Evolutionary conservation across 1,140 invertebrate species (phyloP), one percentile per base, ranked within the genome.

Genomic region (Bombus balteatus): DNA sequence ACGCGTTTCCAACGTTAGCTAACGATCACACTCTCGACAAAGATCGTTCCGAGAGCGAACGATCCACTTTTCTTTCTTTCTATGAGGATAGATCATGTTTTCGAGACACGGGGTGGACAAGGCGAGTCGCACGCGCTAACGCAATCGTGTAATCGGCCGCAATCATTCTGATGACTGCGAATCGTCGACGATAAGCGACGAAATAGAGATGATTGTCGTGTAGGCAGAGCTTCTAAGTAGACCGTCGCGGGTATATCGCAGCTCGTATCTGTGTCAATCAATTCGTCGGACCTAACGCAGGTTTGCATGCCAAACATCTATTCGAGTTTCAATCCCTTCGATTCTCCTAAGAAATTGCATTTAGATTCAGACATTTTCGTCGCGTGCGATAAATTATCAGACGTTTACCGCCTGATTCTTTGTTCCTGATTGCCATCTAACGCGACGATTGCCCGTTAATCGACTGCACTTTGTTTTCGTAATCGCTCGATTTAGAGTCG

Each of bases 81-180:
- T 22, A 53, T 0, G 68, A 37, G 2, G 68, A 37, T 32, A 18
- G n/a, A 32, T n/a, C 13, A 32, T 18, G 13, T 32, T 32, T 28
- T 59, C 39, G 28, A 81, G 77, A 65, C 57, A 81, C 62, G 59
- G 43, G 76, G 76, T 79, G 68, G 39, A 83, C 76, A 71, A 88
- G 53, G 66, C 84, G 70, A 71, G 47, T 72, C 65, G 88, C 89
- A 88, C 88, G 88, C 89, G 89, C 88, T 94, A 95, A 94, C 92
- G 94, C 91, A 94, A 95, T 94, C 91, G 92, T 92, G 89, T 94
- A 95, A 95, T 95, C 94, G 92, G 88, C 85, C 84, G 90, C 93
- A 94, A 95, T 95, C 93, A 94, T 94, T 94, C 91, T 94, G 92
- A 94, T 94, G 93, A 94, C 92, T 92, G 91, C 85, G 90, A 93